Percentiles rank a stretch among this genome's conserved stretches.
These are phyloP conservation scores for Pogoniulus pusillus DNA, from an alignment of 2,797 vertebrate genomes.

Conservation along the genomic window DNA sequence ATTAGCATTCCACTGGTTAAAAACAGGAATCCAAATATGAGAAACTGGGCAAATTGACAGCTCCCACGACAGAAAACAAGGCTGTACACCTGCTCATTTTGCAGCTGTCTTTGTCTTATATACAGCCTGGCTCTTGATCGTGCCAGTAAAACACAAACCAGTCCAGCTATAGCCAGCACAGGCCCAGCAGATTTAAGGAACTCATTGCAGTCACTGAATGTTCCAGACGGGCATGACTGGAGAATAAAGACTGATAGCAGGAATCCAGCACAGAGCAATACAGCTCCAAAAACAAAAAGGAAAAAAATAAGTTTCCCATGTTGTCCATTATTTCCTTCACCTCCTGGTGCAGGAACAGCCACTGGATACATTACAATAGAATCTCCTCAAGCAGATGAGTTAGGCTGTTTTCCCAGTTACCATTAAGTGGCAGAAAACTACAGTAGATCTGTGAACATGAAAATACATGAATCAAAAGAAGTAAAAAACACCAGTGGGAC, in stretches of 20 bases:
- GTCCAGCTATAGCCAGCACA: conserved; percentile 64
- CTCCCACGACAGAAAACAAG: conserved; percentile 73
- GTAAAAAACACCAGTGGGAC: neutral
- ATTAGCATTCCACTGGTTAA: conserved; percentile 80
- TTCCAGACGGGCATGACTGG: conserved; percentile 71
- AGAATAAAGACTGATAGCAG: conserved; percentile 79
- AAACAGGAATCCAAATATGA: conserved; percentile 81
- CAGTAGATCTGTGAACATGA: conserved; percentile 60
- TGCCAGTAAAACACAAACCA: conserved; percentile 74
- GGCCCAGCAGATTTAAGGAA: conserved; percentile 77
- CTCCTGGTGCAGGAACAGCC: conserved; percentile 28
- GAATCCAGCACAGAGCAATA: conserved; percentile 75
- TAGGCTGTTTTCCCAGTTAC: neutral
- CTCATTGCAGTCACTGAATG: conserved; percentile 64
- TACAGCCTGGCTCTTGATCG: conserved; percentile 74
- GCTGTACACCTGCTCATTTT: conserved; percentile 57
- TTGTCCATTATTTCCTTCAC: conserved; percentile 36
- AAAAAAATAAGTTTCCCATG: conserved; percentile 74
- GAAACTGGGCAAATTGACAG: conserved; percentile 80
- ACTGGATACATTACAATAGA: conserved; percentile 70
- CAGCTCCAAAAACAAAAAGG: conserved; percentile 75
- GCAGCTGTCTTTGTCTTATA: conserved; percentile 51
- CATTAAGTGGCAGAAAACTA: conserved; percentile 22
- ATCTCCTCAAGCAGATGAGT: neutral
- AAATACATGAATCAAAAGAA: conserved; percentile 10